phyloP scores from a whole-genome alignment of 2,113 vertebrate genomes.

The Leucopsar rothschildi region DNA sequence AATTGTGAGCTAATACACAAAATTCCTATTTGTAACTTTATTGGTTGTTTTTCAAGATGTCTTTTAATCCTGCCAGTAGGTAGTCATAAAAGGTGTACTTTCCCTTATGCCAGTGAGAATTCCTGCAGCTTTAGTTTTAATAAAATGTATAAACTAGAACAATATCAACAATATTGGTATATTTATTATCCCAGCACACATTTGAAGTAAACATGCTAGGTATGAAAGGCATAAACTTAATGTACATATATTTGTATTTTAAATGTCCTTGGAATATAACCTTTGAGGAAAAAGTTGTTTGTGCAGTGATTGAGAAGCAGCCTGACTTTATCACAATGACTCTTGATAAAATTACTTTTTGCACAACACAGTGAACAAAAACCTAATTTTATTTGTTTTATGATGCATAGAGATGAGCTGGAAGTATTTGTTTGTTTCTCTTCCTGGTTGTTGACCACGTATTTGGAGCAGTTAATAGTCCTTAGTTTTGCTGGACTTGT shows the following conservation, averaged over 20 bases:
- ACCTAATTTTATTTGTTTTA: conserved; percentile 48
- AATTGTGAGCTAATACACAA: background rate
- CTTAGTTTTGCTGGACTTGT: background rate
- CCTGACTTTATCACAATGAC: background rate
- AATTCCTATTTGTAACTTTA: background rate
- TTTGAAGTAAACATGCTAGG: background rate
- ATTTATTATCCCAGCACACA: background rate
- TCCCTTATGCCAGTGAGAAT: background rate
- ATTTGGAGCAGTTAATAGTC: background rate
- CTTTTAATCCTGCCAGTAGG: background rate
- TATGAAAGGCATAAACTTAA: background rate
- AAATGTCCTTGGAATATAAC: conserved; percentile 27
- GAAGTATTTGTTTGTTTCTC: conserved; percentile 17
- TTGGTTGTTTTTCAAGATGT: background rate
- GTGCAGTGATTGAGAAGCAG: conserved; percentile 16
- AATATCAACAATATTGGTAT: background rate
- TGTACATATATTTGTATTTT: background rate
- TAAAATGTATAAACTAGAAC: background rate
- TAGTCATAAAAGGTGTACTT: background rate
- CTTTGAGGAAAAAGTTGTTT: conserved; percentile 1
- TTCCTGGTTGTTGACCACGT: conserved; percentile 7
- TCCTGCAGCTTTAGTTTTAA: background rate
- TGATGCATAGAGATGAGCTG: conserved; percentile 49
- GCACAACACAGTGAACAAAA: conserved; percentile 40
- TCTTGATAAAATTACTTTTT: conserved; percentile 46